Conservation (phyloP, 2,888 invertebrate genomes). For the Sesia apiformis region DNA sequence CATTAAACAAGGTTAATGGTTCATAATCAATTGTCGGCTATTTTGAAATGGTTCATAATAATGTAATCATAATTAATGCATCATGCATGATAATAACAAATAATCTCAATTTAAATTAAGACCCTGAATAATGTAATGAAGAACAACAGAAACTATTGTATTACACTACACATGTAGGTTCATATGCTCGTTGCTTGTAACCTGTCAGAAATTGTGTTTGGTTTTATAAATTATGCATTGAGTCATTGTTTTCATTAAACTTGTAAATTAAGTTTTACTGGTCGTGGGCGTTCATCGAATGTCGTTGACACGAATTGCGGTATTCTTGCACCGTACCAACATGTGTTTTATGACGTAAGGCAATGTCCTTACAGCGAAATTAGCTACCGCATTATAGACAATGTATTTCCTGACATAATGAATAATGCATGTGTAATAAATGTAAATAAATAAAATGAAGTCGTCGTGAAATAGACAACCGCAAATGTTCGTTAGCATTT, state of each 20-base stretch:
- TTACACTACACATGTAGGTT: too few species aligned
- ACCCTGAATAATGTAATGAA: too few species aligned
- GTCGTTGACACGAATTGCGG: constrained; percentile 4
- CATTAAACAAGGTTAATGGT: too few species aligned
- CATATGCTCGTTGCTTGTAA: too few species aligned
- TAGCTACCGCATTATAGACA: neutral
- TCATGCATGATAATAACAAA: too few species aligned
- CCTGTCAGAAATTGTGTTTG: constrained; percentile 15
- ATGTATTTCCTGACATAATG: neutral
- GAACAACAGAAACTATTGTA: too few species aligned
- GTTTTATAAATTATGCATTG: constrained; percentile 22
- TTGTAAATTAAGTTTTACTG: constrained; percentile 23
- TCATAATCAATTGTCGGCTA: too few species aligned
- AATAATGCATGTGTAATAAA: neutral
- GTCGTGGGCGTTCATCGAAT: constrained; percentile 16
- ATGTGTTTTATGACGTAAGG: constrained; percentile 13
- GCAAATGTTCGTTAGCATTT: neutral
- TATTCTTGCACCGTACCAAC: constrained; percentile 7
- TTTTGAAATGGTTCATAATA: too few species aligned
- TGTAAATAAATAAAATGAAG: neutral
- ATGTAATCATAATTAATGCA: too few species aligned
- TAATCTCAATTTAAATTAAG: too few species aligned
- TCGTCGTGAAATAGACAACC: neutral
- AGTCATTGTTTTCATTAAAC: constrained; percentile 20
- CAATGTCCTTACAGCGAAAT: constrained; percentile 2